Evolutionary conservation across 2,113 vertebrate species (phyloP).

Genomic region (Petromus typicus): DNA sequence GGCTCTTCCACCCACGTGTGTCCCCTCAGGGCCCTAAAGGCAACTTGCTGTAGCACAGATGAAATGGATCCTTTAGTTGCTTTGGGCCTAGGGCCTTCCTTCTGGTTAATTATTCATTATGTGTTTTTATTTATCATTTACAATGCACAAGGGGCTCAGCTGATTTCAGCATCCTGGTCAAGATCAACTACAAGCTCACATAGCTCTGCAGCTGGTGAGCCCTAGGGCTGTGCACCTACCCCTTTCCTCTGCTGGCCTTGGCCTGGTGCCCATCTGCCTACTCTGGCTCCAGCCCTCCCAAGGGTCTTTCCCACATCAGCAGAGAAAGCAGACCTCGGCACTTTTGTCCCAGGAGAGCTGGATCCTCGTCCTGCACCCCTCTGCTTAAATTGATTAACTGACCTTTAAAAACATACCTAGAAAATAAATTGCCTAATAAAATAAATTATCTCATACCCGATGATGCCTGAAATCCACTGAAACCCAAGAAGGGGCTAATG

Average conservation of each 20-base stretch:
- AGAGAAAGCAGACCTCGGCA: not conserved
- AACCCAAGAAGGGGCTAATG: conserved; percentile 83
- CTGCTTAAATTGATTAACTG: conserved; percentile 86
- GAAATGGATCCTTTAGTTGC: not conserved
- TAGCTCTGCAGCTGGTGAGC: fast-evolving
- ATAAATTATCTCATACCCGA: conserved; percentile 82
- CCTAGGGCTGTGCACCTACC: not conserved
- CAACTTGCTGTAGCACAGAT: not conserved
- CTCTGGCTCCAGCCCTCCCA: not conserved
- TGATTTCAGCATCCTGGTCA: not conserved
- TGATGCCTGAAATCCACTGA: conserved; percentile 79
- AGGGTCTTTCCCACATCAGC: not conserved
- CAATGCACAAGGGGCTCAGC: not conserved
- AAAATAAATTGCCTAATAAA: conserved; percentile 89
- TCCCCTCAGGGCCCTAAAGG: not conserved
- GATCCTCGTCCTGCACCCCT: conserved; percentile 63
- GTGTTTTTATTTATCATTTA: conserved; percentile 62
- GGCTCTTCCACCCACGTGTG: not conserved
- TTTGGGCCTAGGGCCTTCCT: not conserved
- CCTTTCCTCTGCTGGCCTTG: not conserved
- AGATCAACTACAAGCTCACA: not conserved
- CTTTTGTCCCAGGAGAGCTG: not conserved
- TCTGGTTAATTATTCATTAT: not conserved
- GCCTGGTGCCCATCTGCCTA: fast-evolving
- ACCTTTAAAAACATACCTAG: conserved; percentile 86